Conservation (phyloP, 2,888 invertebrate genomes). For the Stictocephala bisonia region DNA sequence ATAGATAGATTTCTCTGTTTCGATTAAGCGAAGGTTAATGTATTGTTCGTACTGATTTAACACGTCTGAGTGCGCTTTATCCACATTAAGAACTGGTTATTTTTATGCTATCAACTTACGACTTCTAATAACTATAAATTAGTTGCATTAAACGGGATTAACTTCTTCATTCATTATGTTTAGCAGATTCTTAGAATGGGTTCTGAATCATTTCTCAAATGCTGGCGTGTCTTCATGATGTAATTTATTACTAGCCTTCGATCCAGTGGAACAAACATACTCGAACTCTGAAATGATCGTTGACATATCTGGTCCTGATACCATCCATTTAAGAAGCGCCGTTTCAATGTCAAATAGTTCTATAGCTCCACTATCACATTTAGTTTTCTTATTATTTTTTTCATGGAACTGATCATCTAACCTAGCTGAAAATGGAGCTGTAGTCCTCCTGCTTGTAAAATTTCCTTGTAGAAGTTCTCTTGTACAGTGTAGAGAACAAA, state of each 20-base stretch:
- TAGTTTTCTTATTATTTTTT: not conserved
- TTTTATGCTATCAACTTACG: too few species aligned
- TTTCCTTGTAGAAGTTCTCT: too few species aligned
- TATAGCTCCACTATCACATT: not conserved
- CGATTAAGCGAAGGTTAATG: not conserved
- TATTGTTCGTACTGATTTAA: not conserved
- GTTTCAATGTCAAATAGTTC: not conserved
- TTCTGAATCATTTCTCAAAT: not conserved
- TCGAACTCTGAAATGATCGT: not conserved
- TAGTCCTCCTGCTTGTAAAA: too few species aligned
- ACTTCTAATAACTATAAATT: too few species aligned
- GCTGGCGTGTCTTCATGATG: not conserved
- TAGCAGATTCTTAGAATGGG: not conserved
- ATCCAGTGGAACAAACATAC: not conserved
- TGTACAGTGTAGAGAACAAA: too few species aligned
- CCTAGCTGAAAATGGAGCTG: too few species aligned
- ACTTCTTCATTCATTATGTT: not conserved
- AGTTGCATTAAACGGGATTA: not conserved
- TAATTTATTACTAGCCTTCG: not conserved
- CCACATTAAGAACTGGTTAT: not conserved
- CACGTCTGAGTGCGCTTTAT: not conserved
- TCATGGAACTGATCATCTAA: too few species aligned
- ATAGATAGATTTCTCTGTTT: not conserved
- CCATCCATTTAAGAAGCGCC: not conserved
- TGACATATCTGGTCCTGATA: not conserved